phyloP scores from a whole-genome alignment of 2,797 vertebrate species.

The Mionectes olivaceus region DNA sequence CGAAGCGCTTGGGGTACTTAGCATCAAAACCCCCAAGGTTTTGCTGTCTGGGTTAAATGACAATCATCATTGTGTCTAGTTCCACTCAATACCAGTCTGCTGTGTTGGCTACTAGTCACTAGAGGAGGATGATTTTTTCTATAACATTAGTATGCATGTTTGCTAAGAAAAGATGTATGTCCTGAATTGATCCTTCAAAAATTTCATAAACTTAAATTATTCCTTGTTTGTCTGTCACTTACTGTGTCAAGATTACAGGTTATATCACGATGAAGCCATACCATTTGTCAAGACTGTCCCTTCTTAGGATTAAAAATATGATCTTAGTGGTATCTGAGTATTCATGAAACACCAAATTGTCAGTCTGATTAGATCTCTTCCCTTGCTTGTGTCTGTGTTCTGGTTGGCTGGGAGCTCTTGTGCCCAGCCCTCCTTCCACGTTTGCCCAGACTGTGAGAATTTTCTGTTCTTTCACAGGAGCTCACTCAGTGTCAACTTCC shows the following conservation, averaged over 20 bases:
- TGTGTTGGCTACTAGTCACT: background rate
- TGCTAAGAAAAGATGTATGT: background rate
- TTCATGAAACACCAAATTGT: background rate
- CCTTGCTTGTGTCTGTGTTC: background rate
- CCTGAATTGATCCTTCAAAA: background rate
- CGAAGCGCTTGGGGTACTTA: background rate
- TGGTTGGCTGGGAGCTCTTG: background rate
- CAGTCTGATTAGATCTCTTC: background rate
- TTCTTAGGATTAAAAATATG: background rate
- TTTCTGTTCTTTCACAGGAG: background rate
- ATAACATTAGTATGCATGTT: background rate
- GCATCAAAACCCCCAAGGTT: background rate
- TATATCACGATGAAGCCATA: background rate
- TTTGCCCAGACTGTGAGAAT: background rate
- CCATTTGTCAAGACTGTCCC: background rate
- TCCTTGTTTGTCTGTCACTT: background rate
- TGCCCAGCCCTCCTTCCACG: background rate
- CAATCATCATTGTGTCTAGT: background rate
- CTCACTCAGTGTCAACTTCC: background rate
- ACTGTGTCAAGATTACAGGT: background rate
- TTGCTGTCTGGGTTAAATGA: background rate
- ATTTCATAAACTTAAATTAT: background rate
- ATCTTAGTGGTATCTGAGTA: background rate
- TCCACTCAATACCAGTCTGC: background rate
- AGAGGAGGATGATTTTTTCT: background rate